Percentiles rank a stretch among this genome's conserved stretches.
Conservation (phyloP, 2,888 invertebrate genomes). For the Drosophila colorata region DNA sequence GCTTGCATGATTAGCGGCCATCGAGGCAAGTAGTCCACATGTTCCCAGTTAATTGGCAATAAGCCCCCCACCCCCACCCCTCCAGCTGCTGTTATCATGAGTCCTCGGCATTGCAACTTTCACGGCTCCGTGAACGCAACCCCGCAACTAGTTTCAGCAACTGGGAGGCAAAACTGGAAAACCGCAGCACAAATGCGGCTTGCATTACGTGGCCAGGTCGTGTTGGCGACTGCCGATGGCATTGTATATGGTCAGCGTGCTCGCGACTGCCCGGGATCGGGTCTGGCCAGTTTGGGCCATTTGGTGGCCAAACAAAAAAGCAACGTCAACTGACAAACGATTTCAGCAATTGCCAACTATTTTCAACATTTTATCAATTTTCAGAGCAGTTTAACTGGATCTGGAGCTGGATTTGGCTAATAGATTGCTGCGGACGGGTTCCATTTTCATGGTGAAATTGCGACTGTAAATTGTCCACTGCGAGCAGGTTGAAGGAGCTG, state of each 20-base stretch:
- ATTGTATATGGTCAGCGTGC: conserved; percentile 47
- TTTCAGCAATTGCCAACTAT: conserved; percentile 12
- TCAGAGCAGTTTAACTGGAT: conserved; percentile 25
- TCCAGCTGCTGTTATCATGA: not conserved
- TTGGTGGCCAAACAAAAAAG: conserved; percentile 24
- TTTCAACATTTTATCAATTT: conserved; percentile 26
- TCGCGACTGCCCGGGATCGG: conserved; percentile 46
- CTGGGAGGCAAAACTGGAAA: conserved; percentile 29
- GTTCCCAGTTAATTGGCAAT: conserved; percentile 34
- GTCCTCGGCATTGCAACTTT: conserved; percentile 43
- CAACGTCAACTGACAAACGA: conserved; percentile 7
- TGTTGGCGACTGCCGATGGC: conserved; percentile 9
- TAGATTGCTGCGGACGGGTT: conserved; percentile 22
- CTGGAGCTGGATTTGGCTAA: conserved; percentile 13
- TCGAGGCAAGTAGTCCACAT: conserved; percentile 20
- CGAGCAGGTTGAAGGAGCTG: not conserved
- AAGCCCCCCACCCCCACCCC: not conserved
- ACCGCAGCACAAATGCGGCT: conserved; percentile 19
- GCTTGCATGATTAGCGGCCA: conserved; percentile 22
- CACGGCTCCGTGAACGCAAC: conserved; percentile 35
- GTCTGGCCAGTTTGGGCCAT: conserved; percentile 62
- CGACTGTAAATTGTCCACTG: not conserved
- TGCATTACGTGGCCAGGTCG: conserved; percentile 38
- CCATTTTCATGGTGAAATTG: conserved; percentile 39
- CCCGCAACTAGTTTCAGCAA: conserved; percentile 41